Percentiles rank a stretch among this genome's conserved stretches.
phyloP scores from a whole-genome alignment of 2,797 vertebrate species.

The Somateria mollissima region DNA sequence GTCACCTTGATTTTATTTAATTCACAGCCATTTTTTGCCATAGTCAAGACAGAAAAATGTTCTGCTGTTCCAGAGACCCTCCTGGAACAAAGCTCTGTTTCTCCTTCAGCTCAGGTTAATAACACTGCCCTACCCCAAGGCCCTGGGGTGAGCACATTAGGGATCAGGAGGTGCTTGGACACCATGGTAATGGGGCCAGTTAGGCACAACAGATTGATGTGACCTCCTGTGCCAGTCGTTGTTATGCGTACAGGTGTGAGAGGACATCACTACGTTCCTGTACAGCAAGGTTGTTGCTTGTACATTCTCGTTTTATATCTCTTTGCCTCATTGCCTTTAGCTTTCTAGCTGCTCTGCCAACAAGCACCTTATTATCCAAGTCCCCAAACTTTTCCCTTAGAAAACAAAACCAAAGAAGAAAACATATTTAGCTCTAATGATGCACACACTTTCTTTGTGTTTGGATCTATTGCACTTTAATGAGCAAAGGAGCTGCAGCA shows the following conservation, averaged over 20 bases:
- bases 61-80: neutral
- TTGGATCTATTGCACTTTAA: slow-evolving; percentile 32
- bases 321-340: slow-evolving; percentile 18
- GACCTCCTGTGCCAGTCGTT: neutral
- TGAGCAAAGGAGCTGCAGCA: slow-evolving; percentile 1
- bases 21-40: neutral
- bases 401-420: slow-evolving; percentile 38
- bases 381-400: neutral
- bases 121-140: neutral
- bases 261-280: neutral
- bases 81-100: neutral
- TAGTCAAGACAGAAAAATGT: neutral
- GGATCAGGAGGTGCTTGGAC: neutral
- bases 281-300: neutral
- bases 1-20: neutral
- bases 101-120: neutral
- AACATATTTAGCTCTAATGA: slow-evolving; percentile 44
- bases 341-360: neutral
- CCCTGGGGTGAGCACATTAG: rapidly evolving
- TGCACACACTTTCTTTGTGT: slow-evolving; percentile 4
- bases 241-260: neutral
- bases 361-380: neutral
- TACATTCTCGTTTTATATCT: neutral
- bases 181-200: rapidly evolving
- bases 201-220: neutral